phyloP scores from a whole-genome alignment of 2,113 vertebrate genomes.

The Scophthalmus maximus region DNA sequence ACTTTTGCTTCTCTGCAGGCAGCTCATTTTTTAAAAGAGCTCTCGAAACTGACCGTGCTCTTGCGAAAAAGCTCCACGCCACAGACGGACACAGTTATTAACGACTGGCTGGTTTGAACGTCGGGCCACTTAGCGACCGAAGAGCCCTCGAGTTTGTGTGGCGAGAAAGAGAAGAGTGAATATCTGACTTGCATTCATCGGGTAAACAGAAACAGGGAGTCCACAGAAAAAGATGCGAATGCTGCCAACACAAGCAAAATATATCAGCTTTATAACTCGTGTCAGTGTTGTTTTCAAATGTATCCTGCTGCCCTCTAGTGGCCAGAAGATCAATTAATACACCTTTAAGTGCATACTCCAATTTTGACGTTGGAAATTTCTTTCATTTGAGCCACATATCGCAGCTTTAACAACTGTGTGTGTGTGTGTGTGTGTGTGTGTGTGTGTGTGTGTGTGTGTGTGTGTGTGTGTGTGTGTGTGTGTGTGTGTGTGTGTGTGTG shows the following conservation, averaged over 20 bases:
- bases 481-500: slow-evolving; percentile 40
- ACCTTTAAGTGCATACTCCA: background rate
- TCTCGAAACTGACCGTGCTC: no score
- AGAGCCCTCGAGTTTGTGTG: no score
- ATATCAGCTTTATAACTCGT: background rate
- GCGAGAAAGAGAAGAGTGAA: no score
- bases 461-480: slow-evolving; percentile 77
- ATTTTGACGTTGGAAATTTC: no score
- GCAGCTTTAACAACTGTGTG: no score
- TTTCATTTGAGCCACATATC: no score
- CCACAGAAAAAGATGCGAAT: background rate
- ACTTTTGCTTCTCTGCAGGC: background rate
- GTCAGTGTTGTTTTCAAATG: background rate
- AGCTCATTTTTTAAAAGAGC: background rate
- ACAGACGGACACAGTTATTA: no score
- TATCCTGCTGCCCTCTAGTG: background rate
- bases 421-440: background rate
- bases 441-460: slow-evolving; percentile 46
- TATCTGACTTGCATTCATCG: background rate
- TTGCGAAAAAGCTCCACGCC: no score
- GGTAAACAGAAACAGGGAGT: background rate
- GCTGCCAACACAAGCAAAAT: background rate
- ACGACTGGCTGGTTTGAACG: no score
- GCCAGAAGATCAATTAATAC: background rate
- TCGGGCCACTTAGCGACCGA: no score